Evolutionary conservation across 2,888 invertebrate species (phyloP), one percentile per base, ranked within the genome.

Genomic region (Caenorhabditis afra): DNA sequence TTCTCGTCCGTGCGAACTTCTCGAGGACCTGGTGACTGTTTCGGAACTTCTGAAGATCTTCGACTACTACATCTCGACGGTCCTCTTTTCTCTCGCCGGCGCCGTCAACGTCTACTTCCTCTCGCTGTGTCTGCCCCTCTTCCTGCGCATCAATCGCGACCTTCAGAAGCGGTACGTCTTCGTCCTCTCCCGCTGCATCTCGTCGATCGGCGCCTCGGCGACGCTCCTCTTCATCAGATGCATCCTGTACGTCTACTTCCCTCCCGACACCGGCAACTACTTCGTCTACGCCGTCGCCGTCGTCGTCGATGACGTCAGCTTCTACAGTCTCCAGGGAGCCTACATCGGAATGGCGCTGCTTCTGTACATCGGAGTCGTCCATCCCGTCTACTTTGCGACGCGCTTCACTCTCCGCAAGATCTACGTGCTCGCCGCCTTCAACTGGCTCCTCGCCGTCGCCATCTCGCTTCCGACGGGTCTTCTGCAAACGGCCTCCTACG

Each of bases 261-360:
- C 71, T 2, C 62, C 71, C 7, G 71, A 37, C 16, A 57, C 55
- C 3, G 62, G 62, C 14, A 62, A 39, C 45, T 71, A 62, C 53
- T 71, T 49, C 45, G n/a, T 71, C 20, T 71, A 71, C 57, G 71
- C 57, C 0, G 0, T 57, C 11, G 71, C 62, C 12, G 47, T 71
- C 23, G 39, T 71, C 41, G 23, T 41, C 5, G 41, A 62, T 49
- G 49, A 71, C 55, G 62, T 62, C 29, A 57, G 55, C 16, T 71
- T 71, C 35, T 71, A 62, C 57, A 62, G 62, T 71, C 52, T 71
- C 12, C 71, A 71, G 62, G 71, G 71, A 12, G 12, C 71, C 4
- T 71, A 71, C 41, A 71, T 71, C 62, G 71, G 62, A 49, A 71
- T 71, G 71, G 71, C 71, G 0, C 18, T 57, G 5, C 49, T 71